Percentiles rank a stretch among this genome's conserved stretches.
Evolutionary conservation across 1,140 invertebrate genomes (phyloP).

Genomic region (Sycobia sp.): DNA sequence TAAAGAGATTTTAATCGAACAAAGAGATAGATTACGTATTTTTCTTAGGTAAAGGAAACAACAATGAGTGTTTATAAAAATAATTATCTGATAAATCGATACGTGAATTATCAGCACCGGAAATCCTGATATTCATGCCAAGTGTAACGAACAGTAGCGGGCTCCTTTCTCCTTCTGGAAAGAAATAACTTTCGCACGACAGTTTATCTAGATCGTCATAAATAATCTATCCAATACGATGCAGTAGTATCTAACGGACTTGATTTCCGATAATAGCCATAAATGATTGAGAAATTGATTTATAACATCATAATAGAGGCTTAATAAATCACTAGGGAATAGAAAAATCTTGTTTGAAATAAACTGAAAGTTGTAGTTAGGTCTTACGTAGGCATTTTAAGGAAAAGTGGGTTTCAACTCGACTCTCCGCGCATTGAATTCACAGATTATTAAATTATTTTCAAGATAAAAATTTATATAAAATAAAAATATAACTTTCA

Average conservation of each 20-base stretch:
- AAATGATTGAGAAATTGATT: constrained; percentile 23
- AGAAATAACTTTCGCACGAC: constrained; percentile 24
- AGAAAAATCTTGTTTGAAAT: constrained; percentile 10
- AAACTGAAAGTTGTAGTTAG: constrained; percentile 6
- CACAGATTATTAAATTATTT: no score
- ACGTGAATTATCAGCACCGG: constrained; percentile 6
- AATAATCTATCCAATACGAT: constrained; percentile 21
- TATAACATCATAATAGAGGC: constrained; percentile 22
- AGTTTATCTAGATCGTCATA: constrained; percentile 16
- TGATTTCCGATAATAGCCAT: constrained; percentile 17
- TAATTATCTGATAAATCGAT: no score
- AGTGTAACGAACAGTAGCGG: background rate
- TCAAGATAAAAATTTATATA: no score
- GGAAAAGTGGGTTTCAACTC: background rate
- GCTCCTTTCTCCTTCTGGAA: background rate
- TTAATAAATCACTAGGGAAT: constrained; percentile 14
- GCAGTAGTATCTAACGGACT: background rate
- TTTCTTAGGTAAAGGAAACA: no score
- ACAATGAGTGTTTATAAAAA: no score
- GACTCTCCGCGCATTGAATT: no score
- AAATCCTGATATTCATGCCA: constrained; percentile 15
- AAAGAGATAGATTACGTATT: no score
- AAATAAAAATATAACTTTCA: no score
- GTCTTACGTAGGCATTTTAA: background rate
- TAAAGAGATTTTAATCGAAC: no score